phyloP scores from a whole-genome alignment of 2,113 vertebrate genomes.

The Zosterops borbonicus region DNA sequence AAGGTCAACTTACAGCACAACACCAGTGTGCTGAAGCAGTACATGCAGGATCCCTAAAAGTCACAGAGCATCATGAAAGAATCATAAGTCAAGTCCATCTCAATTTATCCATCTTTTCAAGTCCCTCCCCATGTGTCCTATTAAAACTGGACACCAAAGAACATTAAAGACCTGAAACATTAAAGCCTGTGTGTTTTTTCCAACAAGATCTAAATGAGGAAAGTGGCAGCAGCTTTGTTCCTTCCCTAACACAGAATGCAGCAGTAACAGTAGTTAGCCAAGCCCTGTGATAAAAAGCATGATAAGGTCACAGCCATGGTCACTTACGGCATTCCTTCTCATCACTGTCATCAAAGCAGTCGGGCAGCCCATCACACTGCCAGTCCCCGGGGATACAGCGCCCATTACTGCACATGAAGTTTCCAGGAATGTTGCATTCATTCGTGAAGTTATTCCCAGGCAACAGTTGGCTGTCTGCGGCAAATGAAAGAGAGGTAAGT shows the following conservation, averaged over 20 bases:
- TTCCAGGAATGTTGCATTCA: constrained; percentile 95
- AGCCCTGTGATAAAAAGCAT: background rate
- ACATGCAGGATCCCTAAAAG: background rate
- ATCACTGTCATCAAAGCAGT: constrained; percentile 94
- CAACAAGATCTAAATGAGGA: background rate
- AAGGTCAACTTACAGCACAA: background rate
- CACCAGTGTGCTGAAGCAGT: background rate
- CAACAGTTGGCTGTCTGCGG: constrained; percentile 89
- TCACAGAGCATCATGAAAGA: background rate
- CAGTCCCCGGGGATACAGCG: constrained; percentile 89
- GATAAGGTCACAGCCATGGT: background rate
- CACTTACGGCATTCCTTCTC: constrained; percentile 96
- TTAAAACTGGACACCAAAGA: background rate
- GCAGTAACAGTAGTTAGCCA: background rate
- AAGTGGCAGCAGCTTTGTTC: background rate
- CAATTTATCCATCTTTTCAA: background rate
- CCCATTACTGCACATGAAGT: constrained; percentile 94
- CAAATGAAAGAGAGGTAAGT: constrained; percentile 14
- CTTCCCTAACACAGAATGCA: background rate
- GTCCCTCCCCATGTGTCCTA: background rate
- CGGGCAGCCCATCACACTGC: constrained; percentile 90
- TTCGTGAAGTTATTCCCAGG: constrained; percentile 94
- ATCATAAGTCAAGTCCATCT: background rate
- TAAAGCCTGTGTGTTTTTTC: background rate
- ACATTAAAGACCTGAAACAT: background rate